Evolutionary conservation across 2,113 vertebrate genomes (phyloP).

Genomic region (Globicephala melas): DNA sequence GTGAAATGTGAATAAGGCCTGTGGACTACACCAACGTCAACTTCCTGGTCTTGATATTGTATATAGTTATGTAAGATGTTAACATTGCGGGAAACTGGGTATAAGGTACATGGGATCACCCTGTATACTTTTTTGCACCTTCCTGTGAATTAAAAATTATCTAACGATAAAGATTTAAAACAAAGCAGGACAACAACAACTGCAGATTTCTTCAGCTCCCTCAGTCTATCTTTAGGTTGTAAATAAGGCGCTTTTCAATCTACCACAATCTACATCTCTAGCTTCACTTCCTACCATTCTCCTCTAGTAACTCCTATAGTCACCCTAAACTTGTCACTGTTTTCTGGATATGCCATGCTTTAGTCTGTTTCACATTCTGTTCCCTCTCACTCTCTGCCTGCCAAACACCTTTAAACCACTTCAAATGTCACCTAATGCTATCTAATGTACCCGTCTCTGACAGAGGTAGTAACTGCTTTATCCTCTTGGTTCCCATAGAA

Average conservation of each 20-base stretch:
- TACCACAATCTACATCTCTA: not conserved
- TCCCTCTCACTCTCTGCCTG: not conserved
- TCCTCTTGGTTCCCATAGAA: not conserved
- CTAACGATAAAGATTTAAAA: conserved; percentile 28
- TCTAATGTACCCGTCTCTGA: not conserved
- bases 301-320: not conserved
- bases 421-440: not conserved
- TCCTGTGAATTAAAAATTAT: not conserved
- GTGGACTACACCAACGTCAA: not conserved
- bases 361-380: not conserved
- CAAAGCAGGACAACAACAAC: not conserved
- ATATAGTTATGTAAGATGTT: not conserved
- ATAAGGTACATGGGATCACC: not conserved
- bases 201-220: not conserved
- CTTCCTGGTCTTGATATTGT: not conserved
- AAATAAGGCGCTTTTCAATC: not conserved
- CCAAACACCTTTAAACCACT: not conserved
- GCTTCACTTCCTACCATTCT: not conserved
- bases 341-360: not conserved
- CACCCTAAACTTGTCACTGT: not conserved
- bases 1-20: not conserved
- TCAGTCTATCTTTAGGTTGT: not conserved
- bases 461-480: not conserved
- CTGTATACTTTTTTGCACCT: not conserved
- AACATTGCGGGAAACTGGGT: not conserved